These are phyloP conservation scores for Cryptocephalus moraei DNA, from an alignment of 2,888 invertebrate genomes.

Conservation along the genomic window DNA sequence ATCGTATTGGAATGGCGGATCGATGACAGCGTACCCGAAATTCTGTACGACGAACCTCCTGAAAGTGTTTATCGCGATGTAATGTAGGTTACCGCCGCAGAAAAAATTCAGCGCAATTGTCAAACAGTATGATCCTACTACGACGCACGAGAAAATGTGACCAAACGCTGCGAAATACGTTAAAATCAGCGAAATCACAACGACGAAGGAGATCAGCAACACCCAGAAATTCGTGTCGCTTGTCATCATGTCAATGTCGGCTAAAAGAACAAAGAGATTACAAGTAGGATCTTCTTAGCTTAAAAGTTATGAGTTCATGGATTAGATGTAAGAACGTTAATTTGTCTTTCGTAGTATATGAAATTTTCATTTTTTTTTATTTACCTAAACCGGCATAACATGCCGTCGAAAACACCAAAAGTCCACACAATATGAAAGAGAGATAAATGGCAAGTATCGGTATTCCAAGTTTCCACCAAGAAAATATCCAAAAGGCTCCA, in stretches of 20 bases:
- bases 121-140: conserved; percentile 55
- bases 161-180: conserved; percentile 43
- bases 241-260: conserved; percentile 37
- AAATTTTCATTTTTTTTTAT: conserved; percentile 2
- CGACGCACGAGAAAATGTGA: conserved; percentile 51
- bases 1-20: conserved; percentile 49
- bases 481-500: conserved; percentile 48
- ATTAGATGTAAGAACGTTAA: too few species aligned
- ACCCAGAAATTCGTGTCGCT: conserved; percentile 54
- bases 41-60: conserved; percentile 48
- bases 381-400: conserved; percentile 23
- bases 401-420: conserved; percentile 43
- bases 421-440: conserved; percentile 50
- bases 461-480: conserved; percentile 54
- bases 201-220: conserved; percentile 39
- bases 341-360: too few species aligned
- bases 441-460: conserved; percentile 51
- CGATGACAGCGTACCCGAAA: conserved; percentile 49
- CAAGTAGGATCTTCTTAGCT: too few species aligned
- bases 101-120: conserved; percentile 55
- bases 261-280: conserved; percentile 39
- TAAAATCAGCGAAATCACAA: conserved; percentile 22
- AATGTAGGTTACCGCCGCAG: conserved; percentile 54
- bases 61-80: conserved; percentile 56
- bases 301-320: neutral